Evolutionary conservation across 2,888 invertebrate species (phyloP).

Genomic region (Deladenus siricidicola): DNA sequence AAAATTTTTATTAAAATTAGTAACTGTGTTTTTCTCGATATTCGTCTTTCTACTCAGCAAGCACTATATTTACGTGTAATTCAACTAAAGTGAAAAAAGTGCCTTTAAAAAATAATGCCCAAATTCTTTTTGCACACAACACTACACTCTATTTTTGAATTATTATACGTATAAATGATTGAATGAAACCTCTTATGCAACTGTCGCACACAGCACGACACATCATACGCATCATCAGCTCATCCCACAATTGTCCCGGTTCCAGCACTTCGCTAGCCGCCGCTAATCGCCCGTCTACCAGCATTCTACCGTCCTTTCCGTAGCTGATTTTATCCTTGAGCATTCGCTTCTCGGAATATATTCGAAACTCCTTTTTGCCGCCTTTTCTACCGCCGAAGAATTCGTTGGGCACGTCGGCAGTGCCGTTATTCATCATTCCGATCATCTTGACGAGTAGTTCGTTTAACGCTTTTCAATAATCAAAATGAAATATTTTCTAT

Average conservation of each 20-base stretch:
- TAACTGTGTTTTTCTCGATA: no score
- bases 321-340: not conserved
- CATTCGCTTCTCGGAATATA: not conserved
- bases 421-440: conserved; percentile 3
- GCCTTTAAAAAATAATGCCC: no score
- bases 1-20: not conserved
- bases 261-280: not conserved
- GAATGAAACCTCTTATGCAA: not conserved
- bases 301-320: conserved; percentile 5
- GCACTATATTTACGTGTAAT: no score
- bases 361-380: not conserved
- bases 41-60: no score
- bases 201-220: not conserved
- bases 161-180: no score
- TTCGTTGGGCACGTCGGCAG: conserved; percentile 1
- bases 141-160: no score
- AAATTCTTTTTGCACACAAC: no score
- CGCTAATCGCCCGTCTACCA: not conserved
- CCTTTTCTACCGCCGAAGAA: not conserved
- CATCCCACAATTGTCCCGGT: not conserved
- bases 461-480: no score
- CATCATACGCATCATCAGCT: not conserved
- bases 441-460: conserved; percentile 2
- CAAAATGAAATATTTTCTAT: no score
- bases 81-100: no score